A percentile compares a stretch with the other conserved stretches of the same genome.
phyloP scores from a whole-genome alignment of 1,140 invertebrate species.

The Conopomorpha cramerella region DNA sequence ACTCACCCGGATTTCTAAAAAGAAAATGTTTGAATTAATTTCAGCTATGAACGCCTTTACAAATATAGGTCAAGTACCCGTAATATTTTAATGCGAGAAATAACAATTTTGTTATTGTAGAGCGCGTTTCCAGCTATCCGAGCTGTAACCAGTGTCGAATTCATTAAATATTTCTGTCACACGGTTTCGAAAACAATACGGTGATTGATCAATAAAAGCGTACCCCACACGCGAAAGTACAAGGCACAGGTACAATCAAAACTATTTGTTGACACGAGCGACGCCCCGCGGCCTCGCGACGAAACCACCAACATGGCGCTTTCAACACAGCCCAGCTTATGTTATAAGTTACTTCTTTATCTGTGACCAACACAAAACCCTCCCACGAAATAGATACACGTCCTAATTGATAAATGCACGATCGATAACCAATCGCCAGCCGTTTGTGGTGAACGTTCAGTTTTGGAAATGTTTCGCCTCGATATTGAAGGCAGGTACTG shows the following conservation, averaged over 20 bases:
- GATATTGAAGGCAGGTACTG: constrained; percentile 27
- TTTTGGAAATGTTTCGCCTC: neutral
- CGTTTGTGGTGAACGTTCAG: neutral
- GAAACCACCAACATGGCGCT: neutral
- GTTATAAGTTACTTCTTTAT: constrained; percentile 10
- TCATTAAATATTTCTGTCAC: constrained; percentile 14
- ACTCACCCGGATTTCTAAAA: no score
- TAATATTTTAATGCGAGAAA: neutral
- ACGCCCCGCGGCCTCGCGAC: constrained; percentile 4
- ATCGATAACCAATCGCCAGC: neutral
- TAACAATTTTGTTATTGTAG: neutral
- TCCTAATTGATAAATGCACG: neutral
- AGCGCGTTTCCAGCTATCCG: neutral
- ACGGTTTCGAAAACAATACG: constrained; percentile 13
- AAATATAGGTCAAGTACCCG: neutral
- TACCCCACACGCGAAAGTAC: constrained; percentile 9
- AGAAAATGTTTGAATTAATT: no score
- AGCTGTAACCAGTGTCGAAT: constrained; percentile 8
- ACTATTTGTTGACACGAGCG: constrained; percentile 21
- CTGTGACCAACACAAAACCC: no score
- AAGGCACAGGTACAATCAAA: no score
- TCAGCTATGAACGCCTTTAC: neutral
- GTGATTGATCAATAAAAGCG: constrained; percentile 24
- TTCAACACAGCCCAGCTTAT: constrained; percentile 5
- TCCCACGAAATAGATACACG: no score